Conservation (phyloP, 2,113 vertebrate species). For the Prietella phreatophila region DNA sequence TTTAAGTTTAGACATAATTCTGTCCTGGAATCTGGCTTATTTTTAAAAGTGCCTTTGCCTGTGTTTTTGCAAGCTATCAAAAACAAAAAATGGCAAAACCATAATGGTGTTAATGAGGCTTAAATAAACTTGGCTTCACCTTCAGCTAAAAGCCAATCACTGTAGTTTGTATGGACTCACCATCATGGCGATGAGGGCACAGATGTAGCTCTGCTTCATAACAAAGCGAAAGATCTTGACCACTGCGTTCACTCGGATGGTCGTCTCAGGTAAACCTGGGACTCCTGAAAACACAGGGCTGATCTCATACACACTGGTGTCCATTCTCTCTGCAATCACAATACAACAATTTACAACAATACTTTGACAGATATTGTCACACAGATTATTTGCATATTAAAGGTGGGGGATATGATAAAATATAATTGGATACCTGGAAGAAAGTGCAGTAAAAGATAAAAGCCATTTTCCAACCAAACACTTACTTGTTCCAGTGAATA, state of each 20-base stretch:
- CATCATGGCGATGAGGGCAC: constrained; percentile 76
- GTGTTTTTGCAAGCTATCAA: neutral
- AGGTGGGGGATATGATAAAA: neutral
- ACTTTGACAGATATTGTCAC: neutral
- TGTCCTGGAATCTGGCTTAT: neutral
- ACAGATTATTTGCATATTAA: neutral
- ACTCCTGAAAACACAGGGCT: constrained; percentile 65
- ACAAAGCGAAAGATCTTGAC: constrained; percentile 85
- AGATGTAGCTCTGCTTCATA: constrained; percentile 95
- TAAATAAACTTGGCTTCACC: neutral
- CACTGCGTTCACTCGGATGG: constrained; percentile 72
- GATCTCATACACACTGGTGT: constrained; percentile 59
- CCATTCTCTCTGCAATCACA: constrained; percentile 62
- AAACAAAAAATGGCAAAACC: neutral
- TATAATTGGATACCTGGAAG: neutral
- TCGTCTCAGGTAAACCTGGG: constrained; percentile 42
- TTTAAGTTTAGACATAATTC: neutral
- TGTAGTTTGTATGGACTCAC: constrained; percentile 45
- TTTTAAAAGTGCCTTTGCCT: neutral
- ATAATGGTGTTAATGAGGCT: neutral
- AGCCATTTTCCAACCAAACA: no score
- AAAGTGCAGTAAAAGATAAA: neutral
- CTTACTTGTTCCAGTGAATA: neutral
- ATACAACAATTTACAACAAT: constrained; percentile 19
- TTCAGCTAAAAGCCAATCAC: neutral